phyloP scores from a whole-genome alignment of 2,113 vertebrate genomes.

The Cheilinus undulatus region DNA sequence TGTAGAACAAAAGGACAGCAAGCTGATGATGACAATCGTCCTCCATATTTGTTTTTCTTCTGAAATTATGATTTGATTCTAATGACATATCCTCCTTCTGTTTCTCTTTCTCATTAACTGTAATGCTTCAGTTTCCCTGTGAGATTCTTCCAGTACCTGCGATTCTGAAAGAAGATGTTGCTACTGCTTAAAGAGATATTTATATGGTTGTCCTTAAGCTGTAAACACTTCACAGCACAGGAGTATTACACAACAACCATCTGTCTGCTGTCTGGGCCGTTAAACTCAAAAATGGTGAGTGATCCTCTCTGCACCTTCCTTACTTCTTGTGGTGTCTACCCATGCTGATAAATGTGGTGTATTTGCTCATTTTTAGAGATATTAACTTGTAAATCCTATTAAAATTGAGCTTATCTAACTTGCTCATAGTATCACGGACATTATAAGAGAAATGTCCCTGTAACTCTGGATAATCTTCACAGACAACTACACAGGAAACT shows the following conservation, averaged over 20 bases:
- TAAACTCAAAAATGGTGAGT: neutral
- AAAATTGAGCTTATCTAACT: neutral
- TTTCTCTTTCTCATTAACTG: no score
- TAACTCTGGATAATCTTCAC: constrained; percentile 3
- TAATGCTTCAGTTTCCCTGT: neutral
- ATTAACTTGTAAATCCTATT: neutral
- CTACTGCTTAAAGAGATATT: neutral
- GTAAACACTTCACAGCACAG: neutral
- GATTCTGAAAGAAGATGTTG: neutral
- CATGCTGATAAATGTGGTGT: neutral
- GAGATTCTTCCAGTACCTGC: neutral
- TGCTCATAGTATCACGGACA: neutral
- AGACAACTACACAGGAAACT: no score
- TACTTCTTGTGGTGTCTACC: neutral
- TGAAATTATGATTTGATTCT: no score
- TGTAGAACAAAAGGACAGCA: no score
- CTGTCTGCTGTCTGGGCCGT: neutral
- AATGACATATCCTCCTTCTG: no score
- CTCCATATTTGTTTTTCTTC: no score
- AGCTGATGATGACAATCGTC: no score
- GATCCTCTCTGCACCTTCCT: neutral
- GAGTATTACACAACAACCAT: neutral
- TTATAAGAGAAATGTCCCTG: no score
- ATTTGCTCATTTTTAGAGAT: neutral
- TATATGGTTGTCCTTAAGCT: neutral